phyloP scores from a whole-genome alignment of 1,140 invertebrate genomes.

The Cherax destructor region DNA sequence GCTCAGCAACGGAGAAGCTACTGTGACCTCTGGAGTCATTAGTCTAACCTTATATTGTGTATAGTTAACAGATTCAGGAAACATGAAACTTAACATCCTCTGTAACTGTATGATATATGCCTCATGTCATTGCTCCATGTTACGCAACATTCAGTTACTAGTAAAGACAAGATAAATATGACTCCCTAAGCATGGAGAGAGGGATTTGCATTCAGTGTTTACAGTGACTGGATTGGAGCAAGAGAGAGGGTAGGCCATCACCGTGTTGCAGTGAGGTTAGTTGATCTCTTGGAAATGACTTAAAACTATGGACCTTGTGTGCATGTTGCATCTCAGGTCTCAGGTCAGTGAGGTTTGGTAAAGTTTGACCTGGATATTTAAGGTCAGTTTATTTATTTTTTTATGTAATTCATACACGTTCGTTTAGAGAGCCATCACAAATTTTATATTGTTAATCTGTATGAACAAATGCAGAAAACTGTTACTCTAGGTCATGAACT shows the following conservation, averaged over 20 bases:
- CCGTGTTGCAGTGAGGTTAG: background rate
- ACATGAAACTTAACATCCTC: background rate
- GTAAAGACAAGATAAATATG: background rate
- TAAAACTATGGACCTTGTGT: background rate
- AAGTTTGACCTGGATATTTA: constrained; percentile 19
- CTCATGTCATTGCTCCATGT: background rate
- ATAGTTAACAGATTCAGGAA: constrained; percentile 16
- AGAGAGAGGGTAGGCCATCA: background rate
- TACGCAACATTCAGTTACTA: background rate
- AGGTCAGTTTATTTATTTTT: constrained; percentile 37
- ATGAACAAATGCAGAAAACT: background rate
- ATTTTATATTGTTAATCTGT: constrained; percentile 13
- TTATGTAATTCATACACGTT: constrained; percentile 28
- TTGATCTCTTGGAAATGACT: constrained; percentile 6
- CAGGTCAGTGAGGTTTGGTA: constrained; percentile 20
- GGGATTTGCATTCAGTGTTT: background rate
- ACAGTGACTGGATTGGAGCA: background rate
- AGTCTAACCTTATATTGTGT: constrained; percentile 41
- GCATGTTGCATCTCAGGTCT: constrained; percentile 18
- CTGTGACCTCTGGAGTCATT: constrained; percentile 65
- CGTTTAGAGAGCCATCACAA: constrained; percentile 8
- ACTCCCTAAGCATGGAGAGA: background rate
- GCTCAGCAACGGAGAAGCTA: constrained; percentile 53
- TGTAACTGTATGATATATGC: constrained; percentile 5
- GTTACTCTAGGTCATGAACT: constrained; percentile 5